These are phyloP conservation scores for Pungitius pungitius DNA, from an alignment of 2,113 vertebrate species.

Conservation along the genomic window DNA sequence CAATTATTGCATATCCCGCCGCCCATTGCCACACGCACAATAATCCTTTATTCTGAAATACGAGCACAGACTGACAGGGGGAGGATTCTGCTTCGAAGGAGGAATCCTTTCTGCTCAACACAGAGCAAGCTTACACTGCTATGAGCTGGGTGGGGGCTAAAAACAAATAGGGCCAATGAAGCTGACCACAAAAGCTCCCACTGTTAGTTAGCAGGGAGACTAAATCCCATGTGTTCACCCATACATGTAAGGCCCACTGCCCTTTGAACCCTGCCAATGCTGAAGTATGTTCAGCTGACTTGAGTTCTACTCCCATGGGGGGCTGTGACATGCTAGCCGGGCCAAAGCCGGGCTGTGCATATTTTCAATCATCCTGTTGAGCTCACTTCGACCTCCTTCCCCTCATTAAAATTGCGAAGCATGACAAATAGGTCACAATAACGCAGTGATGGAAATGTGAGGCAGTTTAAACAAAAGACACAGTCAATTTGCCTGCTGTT, in stretches of 20 bases:
- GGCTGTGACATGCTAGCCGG: constrained; percentile 26
- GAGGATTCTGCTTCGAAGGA: constrained; percentile 37
- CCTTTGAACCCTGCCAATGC: constrained; percentile 34
- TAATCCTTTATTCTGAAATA: constrained; percentile 70
- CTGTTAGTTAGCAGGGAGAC: constrained; percentile 49
- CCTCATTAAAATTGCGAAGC: constrained; percentile 4
- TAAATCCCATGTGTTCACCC: constrained; percentile 25
- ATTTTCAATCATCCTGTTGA: constrained; percentile 20
- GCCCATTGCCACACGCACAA: constrained; percentile 53
- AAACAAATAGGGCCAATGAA: constrained; percentile 45
- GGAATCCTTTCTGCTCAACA: constrained; percentile 37
- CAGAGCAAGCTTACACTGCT: constrained; percentile 21
- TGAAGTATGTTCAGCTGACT: constrained; percentile 59
- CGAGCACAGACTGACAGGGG: constrained; percentile 44
- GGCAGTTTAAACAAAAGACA: constrained; percentile 5
- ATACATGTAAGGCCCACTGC: constrained; percentile 30
- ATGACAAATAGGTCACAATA: constrained; percentile 48
- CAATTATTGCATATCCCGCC: constrained; percentile 60
- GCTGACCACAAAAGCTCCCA: constrained; percentile 50
- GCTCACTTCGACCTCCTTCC: constrained; percentile 6
- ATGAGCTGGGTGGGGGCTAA: constrained; percentile 1
- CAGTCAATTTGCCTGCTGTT: not conserved
- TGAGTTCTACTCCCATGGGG: constrained; percentile 22
- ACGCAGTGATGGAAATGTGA: constrained; percentile 11
- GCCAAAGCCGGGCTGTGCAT: constrained; percentile 8